A percentile compares a stretch with the other conserved stretches of the same genome.
These are phyloP conservation scores for Dufourea novaeangliae DNA, from an alignment of 1,140 invertebrate genomes.

Conservation along the genomic window DNA sequence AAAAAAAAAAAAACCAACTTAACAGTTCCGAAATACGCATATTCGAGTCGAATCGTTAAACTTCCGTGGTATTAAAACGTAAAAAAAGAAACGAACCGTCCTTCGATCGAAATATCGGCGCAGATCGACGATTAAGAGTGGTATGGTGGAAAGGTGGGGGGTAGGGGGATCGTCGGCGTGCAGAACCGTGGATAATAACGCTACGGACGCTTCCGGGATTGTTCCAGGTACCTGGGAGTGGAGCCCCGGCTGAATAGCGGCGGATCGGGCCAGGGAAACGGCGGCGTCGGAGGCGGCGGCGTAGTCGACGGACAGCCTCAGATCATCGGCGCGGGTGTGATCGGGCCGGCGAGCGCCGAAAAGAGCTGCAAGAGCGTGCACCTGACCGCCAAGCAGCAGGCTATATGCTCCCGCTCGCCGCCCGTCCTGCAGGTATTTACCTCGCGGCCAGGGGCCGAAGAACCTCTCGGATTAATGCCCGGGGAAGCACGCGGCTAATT, in stretches of 20 bases:
- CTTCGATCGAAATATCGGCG: no score
- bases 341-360: slow-evolving; percentile 79
- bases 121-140: no score
- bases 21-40: no score
- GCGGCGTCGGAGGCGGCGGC: no score
- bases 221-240: slow-evolving; percentile 78
- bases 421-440: slow-evolving; percentile 78
- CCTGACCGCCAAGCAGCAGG: slow-evolving; percentile 79
- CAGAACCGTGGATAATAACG: slow-evolving; percentile 12
- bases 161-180: no score
- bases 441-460: slow-evolving; percentile 36
- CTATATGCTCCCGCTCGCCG: slow-evolving; percentile 78
- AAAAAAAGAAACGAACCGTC: no score
- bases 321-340: slow-evolving; percentile 68
- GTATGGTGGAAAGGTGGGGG: no score
- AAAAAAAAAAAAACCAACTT: no score
- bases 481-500: slow-evolving; percentile 63
- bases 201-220: slow-evolving; percentile 35
- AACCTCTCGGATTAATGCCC: slow-evolving; percentile 58
- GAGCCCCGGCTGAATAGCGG: slow-evolving; percentile 72
- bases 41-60: no score
- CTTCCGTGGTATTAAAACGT: no score
- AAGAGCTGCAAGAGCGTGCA: slow-evolving; percentile 79
- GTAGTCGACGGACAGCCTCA: slow-evolving; percentile 41
- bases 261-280: slow-evolving; percentile 62